Conservation (phyloP, 2,888 invertebrate species). For the Catocala fraxini region DNA sequence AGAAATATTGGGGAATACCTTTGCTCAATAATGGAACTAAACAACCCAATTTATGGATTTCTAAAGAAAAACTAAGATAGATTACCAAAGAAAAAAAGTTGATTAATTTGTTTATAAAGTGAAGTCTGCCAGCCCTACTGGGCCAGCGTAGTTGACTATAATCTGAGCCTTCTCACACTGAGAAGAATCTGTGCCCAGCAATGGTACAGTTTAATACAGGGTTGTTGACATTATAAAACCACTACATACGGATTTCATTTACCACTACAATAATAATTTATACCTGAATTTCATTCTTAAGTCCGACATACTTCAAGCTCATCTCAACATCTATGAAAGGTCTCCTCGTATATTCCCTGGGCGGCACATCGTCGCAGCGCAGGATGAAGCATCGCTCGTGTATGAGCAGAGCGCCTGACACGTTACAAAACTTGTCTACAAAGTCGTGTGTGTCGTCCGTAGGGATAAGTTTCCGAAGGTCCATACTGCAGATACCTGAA, state of each 20-base stretch:
- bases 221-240: too few species aligned
- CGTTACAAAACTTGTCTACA: constrained; percentile 70
- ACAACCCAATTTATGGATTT: too few species aligned
- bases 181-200: too few species aligned
- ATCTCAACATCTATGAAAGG: constrained; percentile 85
- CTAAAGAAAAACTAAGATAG: too few species aligned
- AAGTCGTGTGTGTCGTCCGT: constrained; percentile 74
- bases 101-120: too few species aligned
- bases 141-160: too few species aligned
- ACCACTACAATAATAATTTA: not conserved
- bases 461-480: constrained; percentile 82
- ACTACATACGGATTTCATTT: not conserved
- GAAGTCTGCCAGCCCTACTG: too few species aligned
- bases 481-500: constrained; percentile 82
- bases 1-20: too few species aligned
- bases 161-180: too few species aligned
- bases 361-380: constrained; percentile 57
- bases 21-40: too few species aligned
- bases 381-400: constrained; percentile 78
- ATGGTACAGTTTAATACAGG: too few species aligned
- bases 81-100: too few species aligned
- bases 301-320: constrained; percentile 74
- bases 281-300: constrained; percentile 59
- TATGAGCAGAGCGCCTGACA: constrained; percentile 69
- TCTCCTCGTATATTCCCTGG: constrained; percentile 47